Conservation (phyloP, 1,140 invertebrate genomes). For the Dendroctonus valens region DNA sequence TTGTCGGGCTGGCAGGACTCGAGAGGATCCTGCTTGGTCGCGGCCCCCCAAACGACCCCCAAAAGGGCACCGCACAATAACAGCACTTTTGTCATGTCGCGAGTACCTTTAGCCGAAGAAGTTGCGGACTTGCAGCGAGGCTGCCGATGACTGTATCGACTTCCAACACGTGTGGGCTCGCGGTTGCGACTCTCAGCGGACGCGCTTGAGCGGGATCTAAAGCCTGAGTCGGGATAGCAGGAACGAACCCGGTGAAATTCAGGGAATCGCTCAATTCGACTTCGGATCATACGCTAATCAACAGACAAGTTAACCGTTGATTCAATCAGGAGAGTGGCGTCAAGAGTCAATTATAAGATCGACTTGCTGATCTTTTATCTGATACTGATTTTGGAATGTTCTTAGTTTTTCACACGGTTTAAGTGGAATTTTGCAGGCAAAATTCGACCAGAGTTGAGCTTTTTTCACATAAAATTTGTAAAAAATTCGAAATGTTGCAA, state of each 20-base stretch:
- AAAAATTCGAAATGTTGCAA: no score
- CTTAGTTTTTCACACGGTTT: no score
- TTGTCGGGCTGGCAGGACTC: slow-evolving; percentile 58
- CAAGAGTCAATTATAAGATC: no score
- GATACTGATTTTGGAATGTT: no score
- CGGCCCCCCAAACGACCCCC: slow-evolving; percentile 7
- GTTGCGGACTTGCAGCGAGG: slow-evolving; percentile 7
- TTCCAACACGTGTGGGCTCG: slow-evolving; percentile 7
- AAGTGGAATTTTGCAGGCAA: no score
- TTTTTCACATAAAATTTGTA: no score
- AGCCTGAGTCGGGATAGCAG: slow-evolving; percentile 17
- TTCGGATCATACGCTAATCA: neutral
- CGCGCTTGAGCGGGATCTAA: slow-evolving; percentile 30
- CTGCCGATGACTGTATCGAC: slow-evolving; percentile 18
- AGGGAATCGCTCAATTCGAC: slow-evolving; percentile 22
- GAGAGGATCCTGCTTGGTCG: slow-evolving; percentile 20
- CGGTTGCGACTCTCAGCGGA: slow-evolving; percentile 11
- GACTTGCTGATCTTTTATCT: no score
- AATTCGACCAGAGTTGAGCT: no score
- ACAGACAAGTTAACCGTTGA: no score
- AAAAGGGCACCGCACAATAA: slow-evolving; percentile 18
- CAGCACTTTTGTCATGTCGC: slow-evolving; percentile 17
- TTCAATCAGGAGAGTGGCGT: no score
- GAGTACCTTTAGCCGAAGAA: neutral
- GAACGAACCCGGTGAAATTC: slow-evolving; percentile 1